Percentiles rank a stretch among this genome's conserved stretches.
phyloP scores from a whole-genome alignment of 2,797 vertebrate species.

The Myotis vivesi region DNA sequence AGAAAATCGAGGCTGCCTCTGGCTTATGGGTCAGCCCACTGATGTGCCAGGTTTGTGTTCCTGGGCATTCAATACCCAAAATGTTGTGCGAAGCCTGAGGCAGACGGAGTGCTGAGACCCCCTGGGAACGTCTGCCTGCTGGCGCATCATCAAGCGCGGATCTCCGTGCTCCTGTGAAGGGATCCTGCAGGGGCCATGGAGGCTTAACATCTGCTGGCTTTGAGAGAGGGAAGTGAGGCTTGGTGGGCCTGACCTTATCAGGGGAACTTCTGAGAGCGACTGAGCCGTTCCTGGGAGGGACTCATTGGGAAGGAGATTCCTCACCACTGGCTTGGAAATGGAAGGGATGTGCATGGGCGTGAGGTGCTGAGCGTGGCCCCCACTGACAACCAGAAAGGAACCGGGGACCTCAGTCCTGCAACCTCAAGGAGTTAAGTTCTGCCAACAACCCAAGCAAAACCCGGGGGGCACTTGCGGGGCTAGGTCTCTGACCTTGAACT shows the following conservation, averaged over 20 bases:
- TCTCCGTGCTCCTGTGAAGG: background rate
- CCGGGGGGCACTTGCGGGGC: background rate
- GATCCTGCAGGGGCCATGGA: background rate
- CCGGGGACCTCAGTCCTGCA: background rate
- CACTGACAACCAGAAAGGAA: background rate
- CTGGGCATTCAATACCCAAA: background rate
- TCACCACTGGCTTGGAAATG: background rate
- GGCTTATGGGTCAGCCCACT: background rate
- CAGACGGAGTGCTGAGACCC: background rate
- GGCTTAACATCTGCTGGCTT: background rate
- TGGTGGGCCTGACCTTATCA: background rate
- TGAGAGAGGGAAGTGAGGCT: background rate
- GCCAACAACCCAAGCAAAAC: background rate
- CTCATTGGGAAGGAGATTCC: too few species aligned
- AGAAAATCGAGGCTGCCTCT: background rate
- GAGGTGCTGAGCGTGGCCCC: background rate
- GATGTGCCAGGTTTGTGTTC: background rate
- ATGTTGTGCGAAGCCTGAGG: background rate
- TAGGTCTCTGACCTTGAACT: background rate
- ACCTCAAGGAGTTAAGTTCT: background rate
- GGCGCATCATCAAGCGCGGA: fast-evolving
- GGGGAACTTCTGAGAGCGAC: background rate
- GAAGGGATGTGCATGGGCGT: background rate
- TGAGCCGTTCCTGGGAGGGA: background rate
- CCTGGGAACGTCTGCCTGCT: background rate